phyloP scores from a whole-genome alignment of 2,888 invertebrate genomes.

The Cistogaster globosa region DNA sequence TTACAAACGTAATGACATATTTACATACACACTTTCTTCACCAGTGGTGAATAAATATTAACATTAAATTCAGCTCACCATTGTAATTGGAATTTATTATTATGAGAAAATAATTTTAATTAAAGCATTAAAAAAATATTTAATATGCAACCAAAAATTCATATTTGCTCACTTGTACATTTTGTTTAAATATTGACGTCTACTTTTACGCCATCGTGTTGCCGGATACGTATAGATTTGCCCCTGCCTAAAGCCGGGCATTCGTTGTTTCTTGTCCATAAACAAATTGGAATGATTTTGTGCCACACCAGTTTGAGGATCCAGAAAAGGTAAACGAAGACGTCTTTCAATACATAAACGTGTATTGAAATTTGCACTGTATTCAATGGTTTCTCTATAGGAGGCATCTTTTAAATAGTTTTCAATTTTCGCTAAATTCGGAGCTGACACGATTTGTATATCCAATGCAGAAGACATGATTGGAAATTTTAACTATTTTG shows the following conservation, averaged over 20 bases:
- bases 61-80: no score
- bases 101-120: no score
- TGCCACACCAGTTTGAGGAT: constrained; percentile 98
- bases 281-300: constrained; percentile 96
- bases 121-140: no score
- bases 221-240: constrained; percentile 97
- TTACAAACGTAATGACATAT: no score
- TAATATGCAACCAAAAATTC: no score
- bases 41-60: no score
- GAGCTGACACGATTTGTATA: constrained; percentile 87
- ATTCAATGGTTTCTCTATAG: constrained; percentile 96
- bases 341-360: constrained; percentile 95
- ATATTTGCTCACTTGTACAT: constrained; percentile 80
- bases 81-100: no score
- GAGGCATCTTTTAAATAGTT: constrained; percentile 93
- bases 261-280: constrained; percentile 93
- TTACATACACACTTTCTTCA: no score
- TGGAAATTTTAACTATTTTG: background rate
- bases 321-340: constrained; percentile 96
- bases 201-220: constrained; percentile 94
- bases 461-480: constrained; percentile 83
- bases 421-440: constrained; percentile 89
- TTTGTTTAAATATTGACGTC: constrained; percentile 90
- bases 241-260: constrained; percentile 94
- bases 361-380: constrained; percentile 96